Base-by-base conservation (phyloP, 2,113 vertebrate genomes). In the Gopherus evgoodei region DNA sequence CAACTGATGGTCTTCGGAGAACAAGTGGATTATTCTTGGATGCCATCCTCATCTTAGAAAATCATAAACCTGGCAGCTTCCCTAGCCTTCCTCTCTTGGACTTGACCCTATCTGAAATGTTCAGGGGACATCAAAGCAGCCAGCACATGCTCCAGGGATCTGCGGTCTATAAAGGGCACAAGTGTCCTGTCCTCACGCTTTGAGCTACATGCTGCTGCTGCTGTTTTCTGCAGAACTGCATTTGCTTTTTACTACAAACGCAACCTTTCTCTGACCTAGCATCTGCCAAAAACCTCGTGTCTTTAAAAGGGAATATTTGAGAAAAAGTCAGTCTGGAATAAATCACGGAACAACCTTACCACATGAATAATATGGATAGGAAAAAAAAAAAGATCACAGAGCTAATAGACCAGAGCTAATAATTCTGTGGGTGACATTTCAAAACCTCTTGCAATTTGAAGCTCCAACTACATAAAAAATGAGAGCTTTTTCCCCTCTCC, bases 1-100 rank as follows among this genome's bases (percentile, higher is more conserved):
- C 83, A 57, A 14, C 31, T 49, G 81, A 87, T 1, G 22, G 54
- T 84, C 88, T 84, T 35, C 17, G 65, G 86, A 92, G 72, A 86
- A 9, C 79, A 53, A 90, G 76, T 27, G 35, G 25, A 6, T 89
- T 96, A 44, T 96, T 96, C 91, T 65, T 96, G 88, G 94, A 87
- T 47, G 44, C 78, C 49, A 47, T 76, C n/a, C 92, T 93, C 89
- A 87, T 87, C 89, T 91, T 93, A 78, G 93, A 96, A 96, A 96
- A 75, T 94, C 92, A 85, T 5, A 93, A 93, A 47, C 5, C 89
- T 95, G 95, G 95, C 94, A 97, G 90, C 94, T 86, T 24, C n/a
- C 50, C 56, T 54, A 83, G 53, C 86, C 79, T 31, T 88, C 69
- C n/a, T 29, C 10, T 7, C 88, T 87, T 89, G 92, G 90, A 22